Conservation (phyloP, 2,888 invertebrate genomes). For the Disparrhopalites patrizii region DNA sequence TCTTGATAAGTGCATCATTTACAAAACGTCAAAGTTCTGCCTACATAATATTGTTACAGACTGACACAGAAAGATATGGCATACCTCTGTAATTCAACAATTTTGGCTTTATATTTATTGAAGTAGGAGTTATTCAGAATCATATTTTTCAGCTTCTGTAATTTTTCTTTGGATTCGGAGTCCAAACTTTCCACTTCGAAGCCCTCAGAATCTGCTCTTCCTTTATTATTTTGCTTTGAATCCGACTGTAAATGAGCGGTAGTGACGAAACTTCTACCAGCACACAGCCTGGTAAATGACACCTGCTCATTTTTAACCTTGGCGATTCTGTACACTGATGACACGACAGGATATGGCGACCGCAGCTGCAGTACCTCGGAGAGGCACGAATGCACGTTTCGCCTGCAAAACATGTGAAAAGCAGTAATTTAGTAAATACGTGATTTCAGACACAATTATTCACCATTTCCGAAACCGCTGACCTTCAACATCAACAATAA, state of each 20-base stretch:
- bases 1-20: too few relatives aligned
- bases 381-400: too few relatives aligned
- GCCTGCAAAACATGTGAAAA: too few relatives aligned
- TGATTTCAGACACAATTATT: too few relatives aligned
- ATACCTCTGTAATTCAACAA: conserved; percentile 64
- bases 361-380: too few relatives aligned
- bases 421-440: too few relatives aligned
- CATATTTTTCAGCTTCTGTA: conserved; percentile 20
- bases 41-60: neutral
- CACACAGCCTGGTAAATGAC: too few relatives aligned
- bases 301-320: too few relatives aligned
- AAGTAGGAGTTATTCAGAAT: conserved; percentile 66
- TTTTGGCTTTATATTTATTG: conserved; percentile 74
- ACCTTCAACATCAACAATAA: too few relatives aligned
- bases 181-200: conserved; percentile 23
- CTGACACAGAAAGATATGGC: conserved; percentile 7
- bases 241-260: neutral
- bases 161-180: conserved; percentile 22
- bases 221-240: neutral
- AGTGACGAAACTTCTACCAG: neutral
- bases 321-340: too few relatives aligned
- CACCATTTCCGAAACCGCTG: too few relatives aligned
- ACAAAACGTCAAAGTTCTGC: neutral
- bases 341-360: too few relatives aligned
- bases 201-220: conserved; percentile 12